These are phyloP conservation scores for Drosophila quinaria DNA, from an alignment of 2,888 invertebrate species.

Conservation along the genomic window DNA sequence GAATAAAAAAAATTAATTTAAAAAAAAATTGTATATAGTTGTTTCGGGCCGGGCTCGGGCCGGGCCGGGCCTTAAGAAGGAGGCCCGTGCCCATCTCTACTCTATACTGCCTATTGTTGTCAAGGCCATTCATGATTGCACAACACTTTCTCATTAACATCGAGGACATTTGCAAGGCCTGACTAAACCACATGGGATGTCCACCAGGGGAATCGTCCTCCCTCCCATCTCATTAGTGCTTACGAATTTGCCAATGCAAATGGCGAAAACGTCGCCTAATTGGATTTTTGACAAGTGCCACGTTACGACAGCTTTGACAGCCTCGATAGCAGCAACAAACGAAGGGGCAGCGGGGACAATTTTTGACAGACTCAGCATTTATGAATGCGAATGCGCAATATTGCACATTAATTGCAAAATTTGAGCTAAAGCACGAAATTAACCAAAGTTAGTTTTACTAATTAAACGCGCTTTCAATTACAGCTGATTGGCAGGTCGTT, in stretches of 20 bases:
- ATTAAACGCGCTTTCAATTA: conserved; percentile 67
- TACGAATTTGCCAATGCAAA: conserved; percentile 54
- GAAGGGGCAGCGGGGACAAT: conserved; percentile 19
- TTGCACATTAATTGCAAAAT: conserved; percentile 63
- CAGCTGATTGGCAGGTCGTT: conserved; percentile 40
- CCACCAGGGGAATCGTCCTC: not conserved
- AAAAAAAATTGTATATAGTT: too few species aligned
- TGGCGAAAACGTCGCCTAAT: conserved; percentile 57
- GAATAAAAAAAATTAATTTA: too few species aligned
- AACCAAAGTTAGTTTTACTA: conserved; percentile 61
- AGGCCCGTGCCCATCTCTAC: too few species aligned
- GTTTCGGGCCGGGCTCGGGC: too few species aligned
- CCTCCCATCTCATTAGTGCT: conserved; percentile 49
- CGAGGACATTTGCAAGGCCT: conserved; percentile 28
- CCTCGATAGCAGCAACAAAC: conserved; percentile 15
- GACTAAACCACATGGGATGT: conserved; percentile 31
- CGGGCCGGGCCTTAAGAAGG: too few species aligned
- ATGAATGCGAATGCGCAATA: conserved; percentile 54
- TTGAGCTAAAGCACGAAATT: conserved; percentile 42
- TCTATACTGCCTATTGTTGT: conserved; percentile 13
- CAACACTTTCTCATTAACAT: conserved; percentile 35
- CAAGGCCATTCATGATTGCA: conserved; percentile 21
- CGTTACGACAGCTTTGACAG: conserved; percentile 33
- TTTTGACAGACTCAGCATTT: conserved; percentile 33
- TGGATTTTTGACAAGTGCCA: conserved; percentile 68